Percentiles rank a stretch among this genome's conserved stretches.
Evolutionary conservation across 1,140 invertebrate species (phyloP).

Genomic region (Maconellicoccus hirsutus): DNA sequence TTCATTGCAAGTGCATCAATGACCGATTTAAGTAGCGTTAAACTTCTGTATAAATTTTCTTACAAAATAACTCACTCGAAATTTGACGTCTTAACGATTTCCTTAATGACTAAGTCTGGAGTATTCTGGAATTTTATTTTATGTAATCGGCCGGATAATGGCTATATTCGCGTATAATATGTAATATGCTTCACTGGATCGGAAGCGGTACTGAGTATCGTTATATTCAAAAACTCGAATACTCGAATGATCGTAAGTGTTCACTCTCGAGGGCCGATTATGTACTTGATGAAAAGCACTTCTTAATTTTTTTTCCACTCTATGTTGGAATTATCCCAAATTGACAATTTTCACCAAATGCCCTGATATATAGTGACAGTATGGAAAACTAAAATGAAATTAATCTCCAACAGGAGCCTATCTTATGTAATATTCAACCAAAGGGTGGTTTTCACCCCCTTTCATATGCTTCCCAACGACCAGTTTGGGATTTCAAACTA

Average conservation of each 20-base stretch:
- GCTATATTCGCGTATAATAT: neutral
- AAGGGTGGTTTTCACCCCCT: no score
- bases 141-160: neutral
- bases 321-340: neutral
- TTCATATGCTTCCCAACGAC: no score
- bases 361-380: neutral
- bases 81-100: constrained; percentile 9
- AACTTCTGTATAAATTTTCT: constrained; percentile 3
- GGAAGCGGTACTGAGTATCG: constrained; percentile 1
- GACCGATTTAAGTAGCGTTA: constrained; percentile 7
- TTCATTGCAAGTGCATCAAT: constrained; percentile 3
- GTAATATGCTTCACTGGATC: neutral
- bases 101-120: constrained; percentile 3
- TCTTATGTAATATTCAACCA: no score
- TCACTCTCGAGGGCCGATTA: no score
- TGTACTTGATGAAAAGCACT: neutral
- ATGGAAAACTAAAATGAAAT: no score
- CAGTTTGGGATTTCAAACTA: no score
- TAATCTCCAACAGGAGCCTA: no score
- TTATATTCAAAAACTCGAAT: neutral
- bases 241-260: neutral
- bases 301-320: neutral
- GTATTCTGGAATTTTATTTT: constrained; percentile 10
- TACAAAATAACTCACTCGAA: constrained; percentile 9
- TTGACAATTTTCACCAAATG: constrained; percentile 4